phyloP scores from a whole-genome alignment of 2,797 vertebrate genomes.

The Neomorphus geoffroyi region DNA sequence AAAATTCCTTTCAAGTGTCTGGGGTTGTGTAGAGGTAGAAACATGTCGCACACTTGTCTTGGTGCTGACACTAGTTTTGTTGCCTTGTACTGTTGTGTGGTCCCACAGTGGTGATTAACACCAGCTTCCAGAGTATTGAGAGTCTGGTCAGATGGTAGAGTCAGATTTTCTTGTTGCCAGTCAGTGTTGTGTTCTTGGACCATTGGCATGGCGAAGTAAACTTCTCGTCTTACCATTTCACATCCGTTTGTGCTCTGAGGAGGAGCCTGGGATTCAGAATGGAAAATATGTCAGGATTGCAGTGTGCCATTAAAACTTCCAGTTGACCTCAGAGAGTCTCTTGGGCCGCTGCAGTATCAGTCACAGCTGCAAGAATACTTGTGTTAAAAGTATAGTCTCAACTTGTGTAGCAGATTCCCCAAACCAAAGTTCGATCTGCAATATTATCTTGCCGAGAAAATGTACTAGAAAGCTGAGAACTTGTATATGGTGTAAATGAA shows the following conservation, averaged over 20 bases:
- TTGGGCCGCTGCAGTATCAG: background rate
- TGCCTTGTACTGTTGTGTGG: background rate
- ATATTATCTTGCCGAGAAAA: background rate
- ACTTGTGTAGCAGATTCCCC: background rate
- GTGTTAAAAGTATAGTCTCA: background rate
- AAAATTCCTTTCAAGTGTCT: background rate
- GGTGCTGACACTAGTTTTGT: background rate
- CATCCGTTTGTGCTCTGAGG: background rate
- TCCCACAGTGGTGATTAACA: background rate
- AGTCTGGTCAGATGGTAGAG: background rate
- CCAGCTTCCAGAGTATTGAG: background rate
- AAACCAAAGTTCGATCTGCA: background rate
- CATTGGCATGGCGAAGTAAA: background rate
- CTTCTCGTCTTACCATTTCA: background rate
- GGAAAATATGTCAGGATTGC: background rate
- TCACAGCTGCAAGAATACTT: background rate
- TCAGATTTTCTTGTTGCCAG: background rate
- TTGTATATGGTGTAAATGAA: background rate
- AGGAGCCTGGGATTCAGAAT: background rate
- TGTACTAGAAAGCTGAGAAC: background rate
- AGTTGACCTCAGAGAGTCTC: background rate
- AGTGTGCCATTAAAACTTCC: background rate
- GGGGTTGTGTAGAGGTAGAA: background rate
- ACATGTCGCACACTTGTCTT: rapidly evolving
- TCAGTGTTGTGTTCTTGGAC: background rate